Evolutionary conservation across 2,113 vertebrate species (phyloP).

Genomic region (Salvelinus sp.): DNA sequence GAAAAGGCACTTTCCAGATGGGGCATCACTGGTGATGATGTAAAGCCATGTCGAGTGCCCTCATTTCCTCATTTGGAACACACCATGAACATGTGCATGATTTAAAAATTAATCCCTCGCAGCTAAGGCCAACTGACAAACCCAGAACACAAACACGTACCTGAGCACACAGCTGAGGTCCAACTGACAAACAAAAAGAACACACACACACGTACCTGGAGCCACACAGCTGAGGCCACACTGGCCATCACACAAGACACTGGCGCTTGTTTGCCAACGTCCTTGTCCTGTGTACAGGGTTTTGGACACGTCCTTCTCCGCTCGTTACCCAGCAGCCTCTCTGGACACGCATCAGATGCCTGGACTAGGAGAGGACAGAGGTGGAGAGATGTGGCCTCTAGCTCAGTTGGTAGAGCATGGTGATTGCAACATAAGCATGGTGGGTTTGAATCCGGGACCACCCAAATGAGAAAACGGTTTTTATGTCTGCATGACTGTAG

Average conservation of each 20-base stretch:
- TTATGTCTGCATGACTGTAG: no score
- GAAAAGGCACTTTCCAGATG: background rate
- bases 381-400: background rate
- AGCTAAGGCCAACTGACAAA: slow-evolving; percentile 77
- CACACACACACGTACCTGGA: slow-evolving; percentile 62
- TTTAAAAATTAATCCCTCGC: slow-evolving; percentile 14
- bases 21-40: slow-evolving; percentile 13
- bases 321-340: slow-evolving; percentile 69
- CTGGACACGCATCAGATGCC: slow-evolving; percentile 61
- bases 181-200: slow-evolving; percentile 7
- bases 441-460: background rate
- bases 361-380: slow-evolving; percentile 35
- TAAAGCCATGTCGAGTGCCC: slow-evolving; percentile 18
- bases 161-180: slow-evolving; percentile 3
- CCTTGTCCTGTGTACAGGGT: slow-evolving; percentile 66
- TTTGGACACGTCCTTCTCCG: slow-evolving; percentile 69
- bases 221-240: slow-evolving; percentile 83
- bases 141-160: no score
- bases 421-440: no score
- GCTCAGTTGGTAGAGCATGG: no score
- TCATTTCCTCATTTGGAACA: slow-evolving; percentile 33
- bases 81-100: no score
- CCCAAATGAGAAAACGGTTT: no score
- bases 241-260: slow-evolving; percentile 79
- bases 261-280: slow-evolving; percentile 73